Evolutionary conservation across 2,113 vertebrate genomes (phyloP).

Genomic region (Mobula hypostoma): DNA sequence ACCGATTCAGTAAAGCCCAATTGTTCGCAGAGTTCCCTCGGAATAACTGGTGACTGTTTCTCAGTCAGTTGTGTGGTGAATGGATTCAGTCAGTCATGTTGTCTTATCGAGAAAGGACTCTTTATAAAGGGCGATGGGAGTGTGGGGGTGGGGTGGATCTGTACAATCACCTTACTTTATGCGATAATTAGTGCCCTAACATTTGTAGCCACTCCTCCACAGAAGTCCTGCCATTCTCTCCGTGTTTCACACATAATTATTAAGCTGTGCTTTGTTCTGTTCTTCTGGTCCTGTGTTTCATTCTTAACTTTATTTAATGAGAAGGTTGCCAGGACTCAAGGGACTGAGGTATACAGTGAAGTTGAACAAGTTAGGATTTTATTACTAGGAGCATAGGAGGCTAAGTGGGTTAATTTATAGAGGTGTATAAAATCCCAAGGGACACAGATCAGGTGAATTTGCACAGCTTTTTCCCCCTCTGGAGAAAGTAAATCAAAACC

Average conservation of each 20-base stretch:
- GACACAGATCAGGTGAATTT: too few relatives aligned
- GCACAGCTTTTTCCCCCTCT: too few relatives aligned
- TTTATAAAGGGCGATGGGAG: neutral
- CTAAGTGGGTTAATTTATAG: too few relatives aligned
- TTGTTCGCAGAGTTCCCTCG: neutral
- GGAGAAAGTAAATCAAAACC: too few relatives aligned
- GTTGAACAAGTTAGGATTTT: too few relatives aligned
- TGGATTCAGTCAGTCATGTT: neutral
- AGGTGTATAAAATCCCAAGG: too few relatives aligned
- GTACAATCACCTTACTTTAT: neutral
- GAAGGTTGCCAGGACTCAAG: too few relatives aligned
- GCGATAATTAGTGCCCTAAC: neutral
- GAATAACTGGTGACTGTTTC: neutral
- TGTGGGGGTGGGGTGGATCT: neutral
- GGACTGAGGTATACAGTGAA: too few relatives aligned
- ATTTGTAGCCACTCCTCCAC: neutral
- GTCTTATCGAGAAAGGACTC: neutral
- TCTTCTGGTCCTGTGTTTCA: too few relatives aligned
- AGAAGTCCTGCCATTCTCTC: neutral
- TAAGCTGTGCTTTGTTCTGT: too few relatives aligned
- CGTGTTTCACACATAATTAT: neutral
- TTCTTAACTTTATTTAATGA: too few relatives aligned
- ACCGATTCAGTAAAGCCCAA: neutral
- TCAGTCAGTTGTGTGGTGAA: neutral
- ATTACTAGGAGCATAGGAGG: too few relatives aligned